These are phyloP conservation scores for Neogale vison DNA, from an alignment of 2,113 vertebrate species.

Conservation along the genomic window DNA sequence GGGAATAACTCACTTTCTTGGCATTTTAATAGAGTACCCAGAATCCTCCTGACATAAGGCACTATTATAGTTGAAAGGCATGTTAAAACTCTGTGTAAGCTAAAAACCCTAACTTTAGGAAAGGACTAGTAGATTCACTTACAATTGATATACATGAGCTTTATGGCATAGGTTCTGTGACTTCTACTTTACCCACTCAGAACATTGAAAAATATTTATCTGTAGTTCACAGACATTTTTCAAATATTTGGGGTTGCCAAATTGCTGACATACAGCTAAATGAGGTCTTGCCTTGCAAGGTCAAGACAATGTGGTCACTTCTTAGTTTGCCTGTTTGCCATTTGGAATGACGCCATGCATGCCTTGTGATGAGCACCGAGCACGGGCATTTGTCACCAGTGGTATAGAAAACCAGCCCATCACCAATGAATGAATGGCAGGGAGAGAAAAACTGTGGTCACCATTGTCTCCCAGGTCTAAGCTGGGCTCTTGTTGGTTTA, in stretches of 20 bases:
- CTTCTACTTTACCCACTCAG: background rate
- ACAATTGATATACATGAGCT: background rate
- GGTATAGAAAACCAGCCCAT: background rate
- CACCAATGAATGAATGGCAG: background rate
- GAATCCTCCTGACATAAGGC: background rate
- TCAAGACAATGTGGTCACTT: background rate
- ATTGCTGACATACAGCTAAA: background rate
- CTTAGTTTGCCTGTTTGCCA: background rate
- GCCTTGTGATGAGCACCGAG: background rate
- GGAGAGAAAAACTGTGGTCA: background rate
- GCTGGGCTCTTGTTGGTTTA: background rate
- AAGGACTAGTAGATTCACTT: background rate
- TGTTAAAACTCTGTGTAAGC: background rate
- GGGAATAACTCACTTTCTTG: slow-evolving; percentile 43
- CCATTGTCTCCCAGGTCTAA: background rate
- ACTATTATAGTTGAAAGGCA: background rate
- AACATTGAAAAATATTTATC: background rate
- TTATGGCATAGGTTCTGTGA: background rate
- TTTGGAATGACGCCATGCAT: background rate
- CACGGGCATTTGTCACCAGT: background rate
- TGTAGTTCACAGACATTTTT: background rate
- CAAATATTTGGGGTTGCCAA: background rate
- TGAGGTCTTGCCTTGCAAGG: background rate
- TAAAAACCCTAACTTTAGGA: background rate
- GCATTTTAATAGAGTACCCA: slow-evolving; percentile 40